Conservation (phyloP, 2,888 invertebrate genomes). For the Phaonia tiefii region DNA sequence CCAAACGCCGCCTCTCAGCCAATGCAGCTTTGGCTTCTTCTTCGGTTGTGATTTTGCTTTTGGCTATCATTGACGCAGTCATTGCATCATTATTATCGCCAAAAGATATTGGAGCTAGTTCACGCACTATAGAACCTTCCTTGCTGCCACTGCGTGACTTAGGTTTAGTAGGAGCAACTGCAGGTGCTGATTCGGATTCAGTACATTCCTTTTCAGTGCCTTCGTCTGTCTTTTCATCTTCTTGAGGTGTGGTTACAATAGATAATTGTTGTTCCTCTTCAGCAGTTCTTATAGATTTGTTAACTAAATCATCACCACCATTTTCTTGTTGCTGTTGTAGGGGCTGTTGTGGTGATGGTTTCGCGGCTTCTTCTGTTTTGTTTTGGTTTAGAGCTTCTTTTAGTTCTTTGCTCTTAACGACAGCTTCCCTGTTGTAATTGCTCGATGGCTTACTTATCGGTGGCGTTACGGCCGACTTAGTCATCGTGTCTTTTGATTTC, state of each 20-base stretch:
- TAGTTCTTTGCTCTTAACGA: constrained; percentile 79
- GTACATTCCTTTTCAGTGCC: constrained; percentile 75
- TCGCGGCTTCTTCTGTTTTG: constrained; percentile 74
- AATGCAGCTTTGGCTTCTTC: constrained; percentile 96
- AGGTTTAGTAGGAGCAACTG: constrained; percentile 46
- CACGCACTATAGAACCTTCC: constrained; percentile 76
- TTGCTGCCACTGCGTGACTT: constrained; percentile 75
- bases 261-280: constrained; percentile 53
- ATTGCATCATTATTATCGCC: constrained; percentile 74
- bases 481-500: constrained; percentile 72
- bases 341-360: constrained; percentile 39
- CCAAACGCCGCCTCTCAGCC: constrained; percentile 92
- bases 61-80: constrained; percentile 85
- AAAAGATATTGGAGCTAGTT: constrained; percentile 70
- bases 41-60: constrained; percentile 90
- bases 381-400: constrained; percentile 79
- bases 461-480: constrained; percentile 72
- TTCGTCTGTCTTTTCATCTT: constrained; percentile 77
- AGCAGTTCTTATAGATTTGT: not conserved
- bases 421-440: constrained; percentile 59
- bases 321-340: constrained; percentile 70
- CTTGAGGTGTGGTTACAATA: constrained; percentile 64
- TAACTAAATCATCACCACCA: constrained; percentile 4
- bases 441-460: constrained; percentile 53
- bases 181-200: constrained; percentile 40